phyloP scores from a whole-genome alignment of 2,113 vertebrate genomes.

The Onychostruthus taczanowskii region DNA sequence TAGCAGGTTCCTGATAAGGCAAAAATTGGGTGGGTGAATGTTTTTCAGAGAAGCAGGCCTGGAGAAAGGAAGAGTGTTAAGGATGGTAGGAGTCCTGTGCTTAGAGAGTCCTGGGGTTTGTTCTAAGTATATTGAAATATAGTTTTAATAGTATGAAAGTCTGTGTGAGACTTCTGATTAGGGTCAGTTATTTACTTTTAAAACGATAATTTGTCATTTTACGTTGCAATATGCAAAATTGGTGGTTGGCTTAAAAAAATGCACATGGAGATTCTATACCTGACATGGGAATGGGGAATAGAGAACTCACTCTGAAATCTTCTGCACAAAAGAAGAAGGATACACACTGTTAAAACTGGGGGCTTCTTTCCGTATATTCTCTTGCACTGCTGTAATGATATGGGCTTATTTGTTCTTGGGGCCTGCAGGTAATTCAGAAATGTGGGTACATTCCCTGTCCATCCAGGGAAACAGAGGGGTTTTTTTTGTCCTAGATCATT shows the following conservation, averaged over 20 bases:
- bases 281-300: not conserved
- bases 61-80: not conserved
- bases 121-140: not conserved
- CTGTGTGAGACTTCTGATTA: not conserved
- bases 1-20: constrained; percentile 56
- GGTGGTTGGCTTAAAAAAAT: not conserved
- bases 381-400: not conserved
- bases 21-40: not conserved
- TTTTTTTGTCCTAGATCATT: not conserved
- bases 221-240: not conserved
- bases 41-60: constrained; percentile 10
- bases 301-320: not conserved
- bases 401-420: not conserved
- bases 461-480: not conserved
- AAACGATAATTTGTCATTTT: not conserved
- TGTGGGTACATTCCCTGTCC: not conserved
- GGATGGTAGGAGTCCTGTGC: not conserved
- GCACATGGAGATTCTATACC: not conserved
- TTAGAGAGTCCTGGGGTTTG: not conserved
- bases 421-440: not conserved
- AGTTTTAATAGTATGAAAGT: not conserved
- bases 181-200: not conserved
- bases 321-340: not conserved
- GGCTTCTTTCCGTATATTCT: not conserved
- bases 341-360: not conserved